These are phyloP conservation scores for Sternarchorhynchus goeldii DNA, from an alignment of 2,797 vertebrate genomes.

Conservation along the genomic window DNA sequence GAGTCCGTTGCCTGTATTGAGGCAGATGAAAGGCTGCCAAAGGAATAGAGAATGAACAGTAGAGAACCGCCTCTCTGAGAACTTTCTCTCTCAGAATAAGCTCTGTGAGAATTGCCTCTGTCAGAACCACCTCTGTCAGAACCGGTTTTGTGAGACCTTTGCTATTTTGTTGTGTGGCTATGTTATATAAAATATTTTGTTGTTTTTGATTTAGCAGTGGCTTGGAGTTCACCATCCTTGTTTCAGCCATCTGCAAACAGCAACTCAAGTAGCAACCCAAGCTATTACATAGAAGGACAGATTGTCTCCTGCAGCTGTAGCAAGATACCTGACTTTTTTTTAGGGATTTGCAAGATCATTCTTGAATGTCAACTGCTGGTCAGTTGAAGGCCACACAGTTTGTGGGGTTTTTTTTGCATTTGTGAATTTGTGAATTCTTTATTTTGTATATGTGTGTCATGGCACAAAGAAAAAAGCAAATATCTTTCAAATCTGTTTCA, in stretches of 20 bases:
- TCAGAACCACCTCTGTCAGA: no score
- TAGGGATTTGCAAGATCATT: conserved; percentile 23
- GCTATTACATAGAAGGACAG: conserved; percentile 6
- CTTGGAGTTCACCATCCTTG: no score
- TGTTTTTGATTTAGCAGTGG: no score
- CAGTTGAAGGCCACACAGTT: conserved; percentile 5
- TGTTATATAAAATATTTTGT: no score
- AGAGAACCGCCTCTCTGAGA: conserved; percentile 63
- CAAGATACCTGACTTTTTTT: conserved; percentile 33
- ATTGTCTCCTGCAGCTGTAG: conserved; percentile 32
- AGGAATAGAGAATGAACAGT: conserved; percentile 87
- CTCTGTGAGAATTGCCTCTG: no score
- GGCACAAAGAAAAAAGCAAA: no score
- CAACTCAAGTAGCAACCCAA: conserved; percentile 3
- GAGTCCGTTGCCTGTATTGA: conserved; percentile 79
- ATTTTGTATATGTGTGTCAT: neutral
- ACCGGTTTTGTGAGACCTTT: no score
- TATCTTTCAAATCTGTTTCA: no score
- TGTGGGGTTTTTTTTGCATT: conserved; percentile 16
- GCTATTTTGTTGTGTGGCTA: no score
- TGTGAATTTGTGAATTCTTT: neutral
- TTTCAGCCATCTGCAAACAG: neutral
- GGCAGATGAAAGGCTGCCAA: conserved; percentile 81
- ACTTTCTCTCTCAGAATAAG: no score
- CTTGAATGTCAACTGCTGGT: conserved; percentile 10